Percentiles rank a stretch among this genome's conserved stretches.
These are phyloP conservation scores for Drosophila pegasa DNA, from an alignment of 2,888 invertebrate species.

Conservation along the genomic window DNA sequence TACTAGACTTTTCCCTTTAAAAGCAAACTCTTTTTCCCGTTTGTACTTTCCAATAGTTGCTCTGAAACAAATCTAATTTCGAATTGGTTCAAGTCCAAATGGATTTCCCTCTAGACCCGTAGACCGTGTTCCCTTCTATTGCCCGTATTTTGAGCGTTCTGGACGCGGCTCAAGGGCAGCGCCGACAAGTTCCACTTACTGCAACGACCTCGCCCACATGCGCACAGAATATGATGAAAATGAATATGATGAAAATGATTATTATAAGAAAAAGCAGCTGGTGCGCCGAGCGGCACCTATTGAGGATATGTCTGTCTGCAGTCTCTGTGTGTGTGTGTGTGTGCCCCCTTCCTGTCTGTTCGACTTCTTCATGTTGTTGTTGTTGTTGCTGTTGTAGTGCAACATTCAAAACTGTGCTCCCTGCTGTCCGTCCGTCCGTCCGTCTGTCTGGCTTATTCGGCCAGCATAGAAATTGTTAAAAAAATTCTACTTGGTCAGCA, in stretches of 20 bases:
- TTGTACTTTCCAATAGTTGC: neutral
- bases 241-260: conserved; percentile 64
- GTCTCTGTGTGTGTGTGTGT: conserved; percentile 3
- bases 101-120: no score
- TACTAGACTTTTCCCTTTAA: neutral
- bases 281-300: conserved; percentile 63
- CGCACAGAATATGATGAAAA: conserved; percentile 43
- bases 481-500: conserved; percentile 81
- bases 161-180: conserved; percentile 4
- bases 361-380: conserved; percentile 2
- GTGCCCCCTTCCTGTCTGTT: conserved; percentile 39
- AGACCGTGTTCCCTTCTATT: neutral
- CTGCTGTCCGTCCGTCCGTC: conserved; percentile 38
- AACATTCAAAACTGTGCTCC: conserved; percentile 52
- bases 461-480: conserved; percentile 66
- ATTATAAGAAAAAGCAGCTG: conserved; percentile 63
- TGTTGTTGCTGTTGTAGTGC: conserved; percentile 23
- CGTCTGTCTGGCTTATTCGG: conserved; percentile 47
- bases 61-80: conserved; percentile 1
- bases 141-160: conserved; percentile 10
- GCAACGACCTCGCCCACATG: conserved; percentile 53
- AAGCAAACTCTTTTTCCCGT: neutral
- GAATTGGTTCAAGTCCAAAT: neutral
- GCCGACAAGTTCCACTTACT: conserved; percentile 44
- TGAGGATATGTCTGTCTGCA: conserved; percentile 64